Base-by-base conservation (phyloP, 1,140 invertebrate species). In the Dryas iulia region DNA sequence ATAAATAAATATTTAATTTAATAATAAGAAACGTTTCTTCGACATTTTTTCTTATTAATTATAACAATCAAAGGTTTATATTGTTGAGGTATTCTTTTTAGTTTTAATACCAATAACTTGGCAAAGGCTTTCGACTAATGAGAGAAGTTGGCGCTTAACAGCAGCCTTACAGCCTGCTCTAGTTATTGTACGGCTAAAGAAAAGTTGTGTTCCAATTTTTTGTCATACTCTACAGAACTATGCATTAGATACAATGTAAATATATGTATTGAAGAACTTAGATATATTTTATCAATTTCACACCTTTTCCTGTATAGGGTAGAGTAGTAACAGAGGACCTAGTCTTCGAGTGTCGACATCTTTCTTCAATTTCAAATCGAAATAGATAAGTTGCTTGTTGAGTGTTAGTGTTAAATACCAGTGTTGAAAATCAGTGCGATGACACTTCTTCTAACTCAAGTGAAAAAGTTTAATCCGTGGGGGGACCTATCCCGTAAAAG, bases 51-150 rank as follows among this genome's bases (percentile, higher is more conserved):
- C 21, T 10, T 21, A 1, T 21, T 47, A 47, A 2, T 47, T 47
- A 47, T 18, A 47, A 47, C 14, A 47, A 21, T 47, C 18, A 47
- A 47, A 3, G 14, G 8, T 47, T 47, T 8, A 21, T 21, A 47
- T 47, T 47, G 8, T 10, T 21, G 39, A 47, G 14, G 39, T 47
- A 10, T 10, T 47, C 39, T 47, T 47, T 47, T 47, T 18, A 47
- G 7, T 47, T 47, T 47, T 47, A 47, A 47, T 25, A 26, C 53
- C 24, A n/a, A 26, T 56, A 56, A 56, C 4, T 56, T 56, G 53
- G 53, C 53, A 25, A 56, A 56, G 24, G 53, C 24, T 56, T 56
- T 56, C 53, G 10, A 56, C 53, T 56, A 56, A 56, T 56, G 53
- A 56, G 53, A 26, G 53, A 26, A 56, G 24, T 56, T 56, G 53